Base-by-base conservation (phyloP, 2,888 invertebrate genomes). In the Sturmia bella region DNA sequence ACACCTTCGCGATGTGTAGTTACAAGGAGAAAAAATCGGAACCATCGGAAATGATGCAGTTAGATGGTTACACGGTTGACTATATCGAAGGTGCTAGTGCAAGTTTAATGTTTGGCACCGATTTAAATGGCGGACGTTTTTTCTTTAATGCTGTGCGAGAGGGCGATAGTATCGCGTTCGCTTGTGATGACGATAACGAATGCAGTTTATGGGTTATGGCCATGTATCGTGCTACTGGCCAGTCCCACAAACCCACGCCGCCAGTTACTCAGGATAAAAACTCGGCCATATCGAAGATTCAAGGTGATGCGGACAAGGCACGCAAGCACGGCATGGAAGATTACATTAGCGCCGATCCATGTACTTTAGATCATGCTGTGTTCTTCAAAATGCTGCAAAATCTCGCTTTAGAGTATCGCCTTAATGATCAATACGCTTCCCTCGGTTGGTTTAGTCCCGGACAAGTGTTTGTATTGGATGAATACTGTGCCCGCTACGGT, bases 401-500 rank as follows among this genome's bases (percentile, higher is more conserved):
- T 72, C 92, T 97, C 81, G 97, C 99, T 1, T 92, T 99, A 86
- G 98, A 99, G 90, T 99, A 97, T 92, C 94, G 99, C 87, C 93
- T 99, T 83, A 97, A 96, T 90, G 99, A 99, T 92, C 98, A 98
- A n/a, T 99, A 98, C 90, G 98, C 98, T 89, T 99, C 99, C 80
- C 92, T 99, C 94, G 99, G 99, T 85, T 99, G 99, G 99, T 99
- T 99, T 92, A 99, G 99, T 87, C 99, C 99, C 0, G 99, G 99
- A 0, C 99, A 99, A 93, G 96, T 99, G 69, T 99, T 99, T 92
- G 98, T 99, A 12, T 92, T 99, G 86, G 99, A 99, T 90, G 98
- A 98, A 91, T 98, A 99, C 92, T 99, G 98, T 91, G 99, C 99
- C 7, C 94, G 96, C 86, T 99, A 99, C 90, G 99, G 99, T 57